These are phyloP conservation scores for Montifringilla adamsi DNA, from an alignment of 2,113 vertebrate genomes.

Conservation along the genomic window DNA sequence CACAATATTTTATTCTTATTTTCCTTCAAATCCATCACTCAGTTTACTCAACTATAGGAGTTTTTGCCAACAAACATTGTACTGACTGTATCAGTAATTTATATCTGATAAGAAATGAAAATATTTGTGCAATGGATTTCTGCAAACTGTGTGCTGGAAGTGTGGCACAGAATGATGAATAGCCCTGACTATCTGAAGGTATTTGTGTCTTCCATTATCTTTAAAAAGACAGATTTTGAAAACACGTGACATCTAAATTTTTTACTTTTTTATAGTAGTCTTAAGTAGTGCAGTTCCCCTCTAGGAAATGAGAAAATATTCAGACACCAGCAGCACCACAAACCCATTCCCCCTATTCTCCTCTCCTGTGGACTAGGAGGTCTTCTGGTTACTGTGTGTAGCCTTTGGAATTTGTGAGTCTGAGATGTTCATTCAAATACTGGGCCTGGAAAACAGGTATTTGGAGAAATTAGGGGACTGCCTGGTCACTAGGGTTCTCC, in stretches of 20 bases:
- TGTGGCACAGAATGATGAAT: constrained; percentile 8
- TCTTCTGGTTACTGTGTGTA: not conserved
- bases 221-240: constrained; percentile 14
- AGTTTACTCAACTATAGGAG: not conserved
- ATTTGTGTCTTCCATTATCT: not conserved
- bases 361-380: not conserved
- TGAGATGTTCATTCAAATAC: not conserved
- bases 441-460: not conserved
- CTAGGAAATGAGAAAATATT: not conserved
- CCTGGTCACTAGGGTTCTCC: not conserved
- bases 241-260: not conserved
- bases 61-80: constrained; percentile 3
- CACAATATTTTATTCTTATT: constrained; percentile 45
- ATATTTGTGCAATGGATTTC: constrained; percentile 52
- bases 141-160: not conserved
- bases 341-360: not conserved
- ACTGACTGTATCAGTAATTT: constrained; percentile 41
- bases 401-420: not conserved
- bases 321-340: not conserved
- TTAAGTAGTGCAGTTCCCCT: not conserved
- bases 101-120: constrained; percentile 52
- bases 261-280: not conserved
- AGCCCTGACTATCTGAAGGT: not conserved
- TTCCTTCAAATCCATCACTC: constrained; percentile 38
- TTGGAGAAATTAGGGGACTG: not conserved